Base-by-base conservation (phyloP, 2,797 vertebrate genomes). In the Sebastes melanostomus region DNA sequence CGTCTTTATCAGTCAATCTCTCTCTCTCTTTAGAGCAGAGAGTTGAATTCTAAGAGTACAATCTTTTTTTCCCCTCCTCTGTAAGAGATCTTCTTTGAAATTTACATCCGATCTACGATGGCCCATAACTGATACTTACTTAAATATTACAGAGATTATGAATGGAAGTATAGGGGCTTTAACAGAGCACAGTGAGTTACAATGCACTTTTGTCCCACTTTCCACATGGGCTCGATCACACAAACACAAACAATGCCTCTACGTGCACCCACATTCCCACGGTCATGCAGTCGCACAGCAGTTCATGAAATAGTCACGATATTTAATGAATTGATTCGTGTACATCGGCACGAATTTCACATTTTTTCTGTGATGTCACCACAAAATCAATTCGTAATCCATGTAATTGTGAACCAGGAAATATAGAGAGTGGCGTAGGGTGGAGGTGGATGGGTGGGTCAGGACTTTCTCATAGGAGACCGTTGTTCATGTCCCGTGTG, bases 161-260 rank as follows among this genome's bases (percentile, higher is more conserved):
- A 27, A 89, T 85, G 84, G 86, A 84, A 86, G 71, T 76, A 46
- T 10, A 72, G 36, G 62, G 22, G 80, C 65, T 82, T 81, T 86
- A 66, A 73, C 38, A 74, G 63, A 77, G 67, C 76, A 70, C 71
- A 67, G 16, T 66, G 50, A 76, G 62, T 86, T 81, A 73, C 66
- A 11, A 11, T 34, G 58, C 81, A 56, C 68, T 78, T 82, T 71
- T 90, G 83, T 84, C 77, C 87, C 85, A 83, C 84, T 81, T 89
- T 90, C 60, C 34, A 72, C 54, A 60, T 52, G 70, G 63, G 13
- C 75, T 56, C 18, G 1, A 74, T 67, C 58, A 20, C 79, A 60
- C 78, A 81, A 27, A 81, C 65, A 77, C 65, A 75, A 56, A 66
- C 32, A 61, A 69, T 75, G 76, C 59, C 74, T 34, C 18, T 32